Conservation (phyloP, 2,888 invertebrate genomes). For the Polymixis flavicincta region DNA sequence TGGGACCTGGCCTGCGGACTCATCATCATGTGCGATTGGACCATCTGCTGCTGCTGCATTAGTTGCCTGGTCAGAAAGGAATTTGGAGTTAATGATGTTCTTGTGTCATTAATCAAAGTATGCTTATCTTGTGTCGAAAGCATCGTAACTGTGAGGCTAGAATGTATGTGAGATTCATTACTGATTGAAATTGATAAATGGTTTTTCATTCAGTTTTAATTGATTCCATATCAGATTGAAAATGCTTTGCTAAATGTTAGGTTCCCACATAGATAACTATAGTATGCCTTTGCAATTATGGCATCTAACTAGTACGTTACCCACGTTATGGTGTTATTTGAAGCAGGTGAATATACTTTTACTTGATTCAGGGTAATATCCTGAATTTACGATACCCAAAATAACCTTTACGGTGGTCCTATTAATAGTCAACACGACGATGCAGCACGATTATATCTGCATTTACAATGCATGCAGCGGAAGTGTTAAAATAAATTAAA, state of each 20-base stretch:
- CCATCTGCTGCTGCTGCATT: conserved; percentile 88
- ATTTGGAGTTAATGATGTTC: neutral
- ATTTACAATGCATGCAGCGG: conserved; percentile 37
- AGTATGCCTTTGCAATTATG: conserved; percentile 11
- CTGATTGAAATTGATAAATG: conserved; percentile 36
- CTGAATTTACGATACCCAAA: neutral
- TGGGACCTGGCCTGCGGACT: conserved; percentile 90
- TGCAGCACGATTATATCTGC: conserved; percentile 15
- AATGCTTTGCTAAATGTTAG: conserved; percentile 32
- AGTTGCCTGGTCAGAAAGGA: conserved; percentile 79
- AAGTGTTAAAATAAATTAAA: conserved; percentile 46
- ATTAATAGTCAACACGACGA: conserved; percentile 29
- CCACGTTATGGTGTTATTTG: conserved; percentile 1
- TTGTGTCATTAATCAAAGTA: conserved; percentile 27
- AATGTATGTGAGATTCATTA: conserved; percentile 8
- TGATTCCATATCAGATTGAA: conserved; percentile 50
- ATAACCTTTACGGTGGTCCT: conserved; percentile 5
- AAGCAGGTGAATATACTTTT: neutral
- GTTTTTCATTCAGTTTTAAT: conserved; percentile 52
- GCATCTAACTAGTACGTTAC: conserved; percentile 3
- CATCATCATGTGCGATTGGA: conserved; percentile 88
- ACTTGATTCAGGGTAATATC: neutral
- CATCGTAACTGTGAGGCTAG: neutral
- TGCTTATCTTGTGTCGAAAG: neutral
- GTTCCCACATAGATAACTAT: conserved; percentile 33